Conservation (phyloP, 2,113 vertebrate genomes). For the Talpa occidentalis region DNA sequence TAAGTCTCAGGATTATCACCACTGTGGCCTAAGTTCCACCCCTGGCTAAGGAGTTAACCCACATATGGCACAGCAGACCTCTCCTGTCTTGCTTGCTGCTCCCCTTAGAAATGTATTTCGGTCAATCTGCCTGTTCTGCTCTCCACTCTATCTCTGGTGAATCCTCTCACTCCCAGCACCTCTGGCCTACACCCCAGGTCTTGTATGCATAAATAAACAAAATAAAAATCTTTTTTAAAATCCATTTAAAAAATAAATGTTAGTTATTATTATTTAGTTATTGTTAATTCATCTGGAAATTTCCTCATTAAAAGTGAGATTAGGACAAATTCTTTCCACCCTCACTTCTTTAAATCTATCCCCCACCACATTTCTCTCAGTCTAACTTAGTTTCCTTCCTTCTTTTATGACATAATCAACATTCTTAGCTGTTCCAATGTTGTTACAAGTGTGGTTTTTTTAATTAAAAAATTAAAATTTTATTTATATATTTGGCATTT, state of each 20-base stretch:
- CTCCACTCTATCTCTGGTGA: no score
- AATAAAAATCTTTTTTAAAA: no score
- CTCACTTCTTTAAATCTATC: background rate
- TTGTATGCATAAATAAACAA: no score
- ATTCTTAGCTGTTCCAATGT: background rate
- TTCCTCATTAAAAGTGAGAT: slow-evolving; percentile 5
- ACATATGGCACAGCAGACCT: no score
- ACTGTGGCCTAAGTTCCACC: no score
- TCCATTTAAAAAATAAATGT: background rate
- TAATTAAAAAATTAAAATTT: slow-evolving; percentile 36
- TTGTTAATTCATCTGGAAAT: slow-evolving; percentile 32
- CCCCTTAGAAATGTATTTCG: no score
- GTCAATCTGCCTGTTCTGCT: no score
- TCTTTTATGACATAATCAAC: background rate
- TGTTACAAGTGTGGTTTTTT: background rate
- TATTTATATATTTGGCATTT: background rate
- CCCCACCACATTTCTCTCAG: background rate
- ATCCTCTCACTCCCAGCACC: no score
- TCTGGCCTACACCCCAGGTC: no score
- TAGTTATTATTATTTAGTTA: background rate
- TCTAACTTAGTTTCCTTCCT: background rate
- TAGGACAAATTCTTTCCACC: background rate
- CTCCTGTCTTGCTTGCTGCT: no score
- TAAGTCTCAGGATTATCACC: no score
- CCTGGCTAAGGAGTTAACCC: no score